phyloP scores from a whole-genome alignment of 2,888 invertebrate genomes.

The Ametastegia equiseti region DNA sequence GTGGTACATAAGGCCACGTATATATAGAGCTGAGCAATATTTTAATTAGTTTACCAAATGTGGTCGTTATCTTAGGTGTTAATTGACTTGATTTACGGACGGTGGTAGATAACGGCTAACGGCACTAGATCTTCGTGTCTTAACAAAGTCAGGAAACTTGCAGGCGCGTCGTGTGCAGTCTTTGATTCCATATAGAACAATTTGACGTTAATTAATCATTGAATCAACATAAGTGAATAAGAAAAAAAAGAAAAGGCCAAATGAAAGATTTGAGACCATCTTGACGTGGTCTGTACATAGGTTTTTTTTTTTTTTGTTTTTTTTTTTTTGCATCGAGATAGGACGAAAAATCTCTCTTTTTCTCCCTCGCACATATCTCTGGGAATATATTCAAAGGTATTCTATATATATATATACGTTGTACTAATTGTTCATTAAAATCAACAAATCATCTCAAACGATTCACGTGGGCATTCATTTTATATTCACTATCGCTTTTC shows the following conservation, averaged over 20 bases:
- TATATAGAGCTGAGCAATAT: neutral
- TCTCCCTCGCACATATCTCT: neutral
- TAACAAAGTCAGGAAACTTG: neutral
- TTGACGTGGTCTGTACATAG: too few relatives aligned
- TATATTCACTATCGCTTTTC: too few relatives aligned
- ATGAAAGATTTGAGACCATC: too few relatives aligned
- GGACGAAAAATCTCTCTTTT: neutral
- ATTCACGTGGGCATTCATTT: neutral
- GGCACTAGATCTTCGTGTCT: neutral
- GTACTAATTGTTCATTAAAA: neutral
- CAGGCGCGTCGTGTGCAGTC: neutral
- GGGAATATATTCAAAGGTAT: neutral
- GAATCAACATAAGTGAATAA: neutral
- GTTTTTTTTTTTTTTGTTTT: neutral
- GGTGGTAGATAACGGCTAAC: slow-evolving; percentile 17
- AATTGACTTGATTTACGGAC: slow-evolving; percentile 32
- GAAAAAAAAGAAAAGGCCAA: neutral
- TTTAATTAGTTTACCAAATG: slow-evolving; percentile 22
- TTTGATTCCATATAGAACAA: neutral
- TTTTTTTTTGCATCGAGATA: neutral
- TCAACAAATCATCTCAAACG: neutral
- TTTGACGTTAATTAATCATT: neutral
- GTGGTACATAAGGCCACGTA: neutral
- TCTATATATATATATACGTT: too few relatives aligned
- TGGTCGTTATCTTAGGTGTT: slow-evolving; percentile 19